Evolutionary conservation across 2,888 invertebrate genomes (phyloP), one percentile per base, ranked within the genome.

Genomic region (Plagodis pulveraria): DNA sequence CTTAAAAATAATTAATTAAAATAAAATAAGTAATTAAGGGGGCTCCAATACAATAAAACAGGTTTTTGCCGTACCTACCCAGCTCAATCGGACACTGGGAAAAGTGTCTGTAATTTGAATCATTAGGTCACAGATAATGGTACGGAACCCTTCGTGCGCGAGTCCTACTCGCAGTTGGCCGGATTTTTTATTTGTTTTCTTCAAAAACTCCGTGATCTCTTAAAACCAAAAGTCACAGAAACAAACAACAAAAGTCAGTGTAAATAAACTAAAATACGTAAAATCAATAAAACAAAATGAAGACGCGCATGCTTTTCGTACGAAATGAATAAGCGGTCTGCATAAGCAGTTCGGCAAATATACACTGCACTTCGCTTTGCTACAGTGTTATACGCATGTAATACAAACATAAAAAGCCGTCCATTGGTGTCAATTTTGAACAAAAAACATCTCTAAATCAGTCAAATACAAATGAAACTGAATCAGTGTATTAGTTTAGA

Each of bases 281-380:
- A 72, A 71, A 81, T 79, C 81, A 81, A 84, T 83, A 81, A 78
- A 83, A 84, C 80, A 83, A 85, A 60, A 84, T 85, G 82, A 84
- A 80, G 78, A 80, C 80, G 74, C 5, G 73, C 75, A 73, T 70
- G 70, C 51, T 67, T 77, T 74, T 74, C 76, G 74, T 77, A 77
- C 78, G 75, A 81, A 81, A 84, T 84, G 86, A 87, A 84, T 81
- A 83, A 53, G 80, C 80, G 83, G 71, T 71, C 84, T 87, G 74
- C 87, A 82, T 82, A 82, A 87, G 84, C 82, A 84, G 81, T 75
- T 83, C 77, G 75, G 86, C 86, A 89, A 91, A 91, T 91, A 89
- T 87, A 86, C 91, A 87, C 84, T 85, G 86, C 91, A 86, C 91
- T 90, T 81, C 76, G 83, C 73, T 78, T 40, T 65, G 87, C 84